Percentiles rank a stretch among this genome's conserved stretches.
Conservation (phyloP, 2,113 vertebrate species). For the Aythya baeri region DNA sequence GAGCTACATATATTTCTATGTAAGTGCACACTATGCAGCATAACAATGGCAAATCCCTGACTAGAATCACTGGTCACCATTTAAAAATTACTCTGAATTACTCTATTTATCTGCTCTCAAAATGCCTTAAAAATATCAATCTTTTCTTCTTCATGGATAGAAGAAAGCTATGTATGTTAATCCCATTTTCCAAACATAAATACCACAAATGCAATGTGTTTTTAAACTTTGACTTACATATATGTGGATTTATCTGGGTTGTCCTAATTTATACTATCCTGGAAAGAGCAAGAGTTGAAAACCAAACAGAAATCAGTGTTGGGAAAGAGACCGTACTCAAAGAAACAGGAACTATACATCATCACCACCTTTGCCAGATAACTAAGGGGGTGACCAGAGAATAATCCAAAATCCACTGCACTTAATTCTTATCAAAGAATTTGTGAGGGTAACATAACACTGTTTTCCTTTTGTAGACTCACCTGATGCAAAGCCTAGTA, state of each 20-base stretch:
- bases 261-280: neutral
- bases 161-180: neutral
- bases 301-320: neutral
- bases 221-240: neutral
- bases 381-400: neutral
- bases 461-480: slow-evolving; percentile 25
- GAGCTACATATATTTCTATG: neutral
- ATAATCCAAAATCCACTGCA: neutral
- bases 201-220: neutral
- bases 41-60: neutral
- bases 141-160: neutral
- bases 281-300: neutral
- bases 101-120: neutral
- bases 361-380: neutral
- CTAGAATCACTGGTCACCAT: neutral
- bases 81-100: neutral
- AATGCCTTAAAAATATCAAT: neutral
- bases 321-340: neutral
- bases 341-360: neutral
- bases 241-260: neutral
- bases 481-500: slow-evolving; percentile 93
- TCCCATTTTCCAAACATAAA: neutral
- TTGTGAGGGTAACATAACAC: neutral
- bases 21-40: neutral
- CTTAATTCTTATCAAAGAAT: neutral